Base-by-base conservation (phyloP, 2,888 invertebrate genomes). In the Epiblema foenella region DNA sequence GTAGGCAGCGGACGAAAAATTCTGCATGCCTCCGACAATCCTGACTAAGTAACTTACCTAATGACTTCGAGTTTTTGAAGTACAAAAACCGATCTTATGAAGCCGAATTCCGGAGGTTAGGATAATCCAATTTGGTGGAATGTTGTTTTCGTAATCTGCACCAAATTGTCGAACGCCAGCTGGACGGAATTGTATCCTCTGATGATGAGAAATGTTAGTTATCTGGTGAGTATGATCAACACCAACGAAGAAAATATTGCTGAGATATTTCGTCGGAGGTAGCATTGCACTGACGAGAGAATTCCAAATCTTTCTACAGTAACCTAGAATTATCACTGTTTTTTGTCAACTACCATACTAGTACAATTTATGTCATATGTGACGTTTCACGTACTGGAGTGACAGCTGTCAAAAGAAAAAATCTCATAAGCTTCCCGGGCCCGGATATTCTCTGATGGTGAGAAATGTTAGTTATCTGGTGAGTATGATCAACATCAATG, bases 21-120 rank as follows among this genome's bases (percentile, higher is more conserved):
- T 90, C 90, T 90, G 91, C 90, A 90, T 89, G 89, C 87, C 85
- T 86, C 88, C 83, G 79, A 83, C 83, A 82, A 86, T 86, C 82
- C 79, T 75, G 75, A 76, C 82, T 81, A 77, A 81, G 78, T 80
- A 79, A 82, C 79, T 79, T 76, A 54, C 75, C 78, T 79, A 81
- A 76, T 77, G 77, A 78, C 72, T 69, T 71, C 69, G 78, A 76
- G 77, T 78, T 72, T 67, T 62, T 56, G 39, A 29, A 42, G 29
- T 65, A 66, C 65, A 70, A 70, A 66, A 70, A 8, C 37, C 59
- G 57, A 63, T 57, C 37, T 57, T 57, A 65, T 46, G 54, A 46
- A 33, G 52, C 62, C 62, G 33, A 65, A 70, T 57, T 49, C n/a
- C 24, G 39, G 24, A 37, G 60, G 59, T 68, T 65, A 70, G 59